Evolutionary conservation across 2,888 invertebrate genomes (phyloP).

Genomic region (Nezara viridula): DNA sequence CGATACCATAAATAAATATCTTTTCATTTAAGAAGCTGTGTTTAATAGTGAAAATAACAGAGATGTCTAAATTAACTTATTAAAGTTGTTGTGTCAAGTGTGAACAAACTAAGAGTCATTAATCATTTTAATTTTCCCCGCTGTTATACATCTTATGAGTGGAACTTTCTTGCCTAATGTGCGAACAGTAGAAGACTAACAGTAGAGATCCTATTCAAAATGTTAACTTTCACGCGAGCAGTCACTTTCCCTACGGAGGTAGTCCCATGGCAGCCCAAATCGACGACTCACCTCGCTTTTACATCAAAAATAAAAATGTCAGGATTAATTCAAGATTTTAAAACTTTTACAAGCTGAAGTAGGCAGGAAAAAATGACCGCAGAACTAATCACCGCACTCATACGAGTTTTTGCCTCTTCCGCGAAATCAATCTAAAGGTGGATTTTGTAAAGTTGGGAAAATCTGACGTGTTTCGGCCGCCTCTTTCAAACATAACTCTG

Average conservation of each 20-base stretch:
- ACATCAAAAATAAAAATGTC: background rate
- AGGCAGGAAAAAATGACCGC: background rate
- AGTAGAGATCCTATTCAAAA: conserved; percentile 47
- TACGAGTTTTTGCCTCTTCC: no score
- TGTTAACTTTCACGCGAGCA: conserved; percentile 1
- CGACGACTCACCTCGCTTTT: background rate
- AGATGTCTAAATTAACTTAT: background rate
- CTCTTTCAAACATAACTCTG: no score
- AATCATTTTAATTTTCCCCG: background rate
- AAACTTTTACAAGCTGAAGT: background rate
- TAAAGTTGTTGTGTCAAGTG: background rate
- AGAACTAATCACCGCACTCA: no score
- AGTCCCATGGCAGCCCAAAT: background rate
- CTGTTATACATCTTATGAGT: background rate
- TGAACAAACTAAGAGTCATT: background rate
- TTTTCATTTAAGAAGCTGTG: no score
- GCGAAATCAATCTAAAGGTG: no score
- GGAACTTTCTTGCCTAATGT: conserved; percentile 3
- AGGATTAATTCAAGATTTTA: background rate
- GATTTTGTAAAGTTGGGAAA: no score
- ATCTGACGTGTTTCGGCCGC: no score
- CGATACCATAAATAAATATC: no score
- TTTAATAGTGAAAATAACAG: background rate
- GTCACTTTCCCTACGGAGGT: background rate
- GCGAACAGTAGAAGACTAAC: background rate